These are phyloP conservation scores for Tinea trinotella DNA, from an alignment of 2,888 invertebrate genomes.

Conservation along the genomic window DNA sequence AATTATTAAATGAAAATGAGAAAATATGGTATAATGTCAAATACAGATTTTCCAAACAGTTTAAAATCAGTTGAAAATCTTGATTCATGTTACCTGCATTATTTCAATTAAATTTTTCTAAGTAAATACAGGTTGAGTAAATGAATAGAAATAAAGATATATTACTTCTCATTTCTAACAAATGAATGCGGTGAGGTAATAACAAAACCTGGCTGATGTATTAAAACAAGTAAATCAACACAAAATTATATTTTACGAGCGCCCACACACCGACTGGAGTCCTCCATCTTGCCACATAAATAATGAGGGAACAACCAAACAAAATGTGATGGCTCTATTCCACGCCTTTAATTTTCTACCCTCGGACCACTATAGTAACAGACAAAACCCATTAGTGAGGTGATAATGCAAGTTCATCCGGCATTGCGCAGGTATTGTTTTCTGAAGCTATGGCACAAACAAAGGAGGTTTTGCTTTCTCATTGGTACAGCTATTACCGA, in stretches of 20 bases:
- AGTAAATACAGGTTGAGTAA: too few species aligned
- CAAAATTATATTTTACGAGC: not conserved
- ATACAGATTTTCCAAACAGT: too few species aligned
- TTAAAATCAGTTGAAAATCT: too few species aligned
- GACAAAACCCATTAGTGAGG: conserved; percentile 65
- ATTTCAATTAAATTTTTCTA: too few species aligned
- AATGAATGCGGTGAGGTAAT: not conserved
- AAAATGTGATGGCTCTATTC: conserved; percentile 22
- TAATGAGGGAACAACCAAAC: conserved; percentile 19
- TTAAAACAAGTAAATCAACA: not conserved
- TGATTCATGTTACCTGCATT: too few species aligned
- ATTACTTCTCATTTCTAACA: too few species aligned
- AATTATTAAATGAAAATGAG: too few species aligned
- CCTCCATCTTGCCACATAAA: not conserved
- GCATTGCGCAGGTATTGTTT: conserved; percentile 55
- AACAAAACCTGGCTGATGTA: not conserved
- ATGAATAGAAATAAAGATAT: too few species aligned
- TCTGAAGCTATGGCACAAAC: conserved; percentile 50
- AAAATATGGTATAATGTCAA: too few species aligned
- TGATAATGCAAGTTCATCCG: conserved; percentile 67
- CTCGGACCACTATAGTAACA: conserved; percentile 30
- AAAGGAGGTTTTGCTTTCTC: conserved; percentile 47
- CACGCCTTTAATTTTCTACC: conserved; percentile 17
- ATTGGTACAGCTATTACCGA: conserved; percentile 59
- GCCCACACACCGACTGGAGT: not conserved